Percentiles rank a stretch among this genome's conserved stretches.
phyloP scores from a whole-genome alignment of 2,888 invertebrate species.

The Mamestra brassicae region DNA sequence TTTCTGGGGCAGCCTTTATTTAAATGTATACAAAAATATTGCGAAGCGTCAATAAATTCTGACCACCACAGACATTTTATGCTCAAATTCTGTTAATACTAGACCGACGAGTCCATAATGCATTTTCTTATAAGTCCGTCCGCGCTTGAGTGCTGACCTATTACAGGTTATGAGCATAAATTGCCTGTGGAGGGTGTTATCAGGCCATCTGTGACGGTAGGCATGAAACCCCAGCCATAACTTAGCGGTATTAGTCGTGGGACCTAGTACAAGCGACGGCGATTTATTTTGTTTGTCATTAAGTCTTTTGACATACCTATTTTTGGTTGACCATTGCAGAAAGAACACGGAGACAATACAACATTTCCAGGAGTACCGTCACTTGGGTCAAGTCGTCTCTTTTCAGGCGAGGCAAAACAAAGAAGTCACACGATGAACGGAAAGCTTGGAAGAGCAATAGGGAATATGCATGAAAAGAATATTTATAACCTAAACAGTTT shows the following conservation, averaged over 20 bases:
- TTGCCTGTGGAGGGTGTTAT: conserved; percentile 69
- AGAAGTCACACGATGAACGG: too few species aligned
- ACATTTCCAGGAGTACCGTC: too few species aligned
- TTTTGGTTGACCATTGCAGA: too few species aligned
- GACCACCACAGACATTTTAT: conserved; percentile 2
- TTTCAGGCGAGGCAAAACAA: too few species aligned
- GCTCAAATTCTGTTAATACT: conserved; percentile 28
- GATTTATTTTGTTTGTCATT: background rate
- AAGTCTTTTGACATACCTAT: too few species aligned
- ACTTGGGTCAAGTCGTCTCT: too few species aligned
- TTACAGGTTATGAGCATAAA: conserved; percentile 73
- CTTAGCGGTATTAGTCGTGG: conserved; percentile 42
- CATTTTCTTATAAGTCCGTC: conserved; percentile 54
- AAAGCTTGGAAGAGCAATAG: too few species aligned
- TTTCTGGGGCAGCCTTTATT: background rate
- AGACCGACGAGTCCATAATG: conserved; percentile 42
- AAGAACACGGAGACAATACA: too few species aligned
- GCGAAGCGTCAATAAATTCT: background rate
- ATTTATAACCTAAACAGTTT: too few species aligned
- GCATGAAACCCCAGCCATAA: conserved; percentile 61
- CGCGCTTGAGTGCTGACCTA: conserved; percentile 62
- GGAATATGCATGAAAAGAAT: too few species aligned
- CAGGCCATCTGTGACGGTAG: conserved; percentile 72
- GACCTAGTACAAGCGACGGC: conserved; percentile 26
- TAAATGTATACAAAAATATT: conserved; percentile 5